These are phyloP conservation scores for Bombus terrestris DNA, from an alignment of 1,140 invertebrate species.

Conservation along the genomic window DNA sequence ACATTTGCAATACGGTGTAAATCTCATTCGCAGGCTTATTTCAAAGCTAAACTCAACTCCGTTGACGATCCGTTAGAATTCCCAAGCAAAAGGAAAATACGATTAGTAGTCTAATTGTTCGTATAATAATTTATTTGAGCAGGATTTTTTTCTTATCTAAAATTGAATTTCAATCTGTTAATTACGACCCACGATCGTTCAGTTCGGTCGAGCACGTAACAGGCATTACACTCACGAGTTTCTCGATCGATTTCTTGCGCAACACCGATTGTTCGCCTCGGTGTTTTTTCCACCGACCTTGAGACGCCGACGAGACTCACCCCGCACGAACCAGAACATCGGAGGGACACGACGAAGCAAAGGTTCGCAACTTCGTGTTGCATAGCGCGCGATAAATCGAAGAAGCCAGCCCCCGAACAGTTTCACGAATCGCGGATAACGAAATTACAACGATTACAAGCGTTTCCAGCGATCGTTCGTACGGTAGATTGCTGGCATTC, in stretches of 20 bases:
- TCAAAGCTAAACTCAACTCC: neutral
- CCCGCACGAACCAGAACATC: constrained; percentile 37
- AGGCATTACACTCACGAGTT: constrained; percentile 11
- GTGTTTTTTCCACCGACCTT: constrained; percentile 15
- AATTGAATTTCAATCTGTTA: neutral
- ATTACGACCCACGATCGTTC: too few species aligned
- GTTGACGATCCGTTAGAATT: too few species aligned
- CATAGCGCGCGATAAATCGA: neutral
- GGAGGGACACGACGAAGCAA: neutral
- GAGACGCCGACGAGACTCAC: constrained; percentile 41
- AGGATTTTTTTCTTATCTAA: neutral
- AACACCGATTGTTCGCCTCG: constrained; percentile 38
- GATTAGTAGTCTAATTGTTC: neutral
- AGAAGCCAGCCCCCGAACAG: neutral
- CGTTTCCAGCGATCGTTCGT: neutral
- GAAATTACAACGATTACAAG: too few species aligned
- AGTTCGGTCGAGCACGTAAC: neutral
- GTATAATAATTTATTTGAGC: neutral
- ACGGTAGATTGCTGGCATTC: neutral
- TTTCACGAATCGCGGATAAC: neutral
- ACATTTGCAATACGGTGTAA: neutral
- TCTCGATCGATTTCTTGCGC: constrained; percentile 27
- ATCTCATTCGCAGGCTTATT: neutral
- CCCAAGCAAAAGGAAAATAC: neutral
- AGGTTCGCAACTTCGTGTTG: neutral